These are phyloP conservation scores for Nephrotoma flavescens DNA, from an alignment of 2,888 invertebrate genomes.

Conservation along the genomic window DNA sequence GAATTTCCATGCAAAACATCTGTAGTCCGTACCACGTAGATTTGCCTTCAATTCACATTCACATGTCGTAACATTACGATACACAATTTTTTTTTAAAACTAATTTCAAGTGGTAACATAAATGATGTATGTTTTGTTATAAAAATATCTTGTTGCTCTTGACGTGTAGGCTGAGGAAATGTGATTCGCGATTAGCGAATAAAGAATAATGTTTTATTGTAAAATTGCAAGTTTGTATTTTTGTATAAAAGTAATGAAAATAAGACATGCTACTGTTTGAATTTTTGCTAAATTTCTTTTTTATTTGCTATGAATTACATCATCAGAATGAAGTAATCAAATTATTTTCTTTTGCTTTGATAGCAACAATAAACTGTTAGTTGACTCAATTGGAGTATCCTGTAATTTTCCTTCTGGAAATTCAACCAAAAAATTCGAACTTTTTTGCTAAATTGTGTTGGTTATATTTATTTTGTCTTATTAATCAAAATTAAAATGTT, in stretches of 20 bases:
- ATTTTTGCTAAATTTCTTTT: neutral
- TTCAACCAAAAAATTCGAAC: no score
- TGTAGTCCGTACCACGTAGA: neutral
- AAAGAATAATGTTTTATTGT: neutral
- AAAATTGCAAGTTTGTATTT: neutral
- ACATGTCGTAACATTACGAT: neutral
- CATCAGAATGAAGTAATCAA: neutral
- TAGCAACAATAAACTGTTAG: neutral
- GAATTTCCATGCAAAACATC: neutral
- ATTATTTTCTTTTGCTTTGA: neutral
- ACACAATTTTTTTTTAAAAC: neutral
- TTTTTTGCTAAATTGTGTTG: no score
- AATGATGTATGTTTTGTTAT: neutral
- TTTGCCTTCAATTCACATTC: neutral
- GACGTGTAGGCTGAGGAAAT: neutral
- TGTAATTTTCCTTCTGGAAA: no score
- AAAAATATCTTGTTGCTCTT: neutral
- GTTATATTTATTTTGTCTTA: no score
- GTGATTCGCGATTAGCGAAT: neutral
- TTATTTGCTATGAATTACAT: neutral
- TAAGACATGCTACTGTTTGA: neutral
- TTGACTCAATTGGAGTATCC: no score
- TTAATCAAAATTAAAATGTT: neutral
- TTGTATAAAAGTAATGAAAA: neutral
- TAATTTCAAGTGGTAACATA: neutral